Evolutionary conservation across 2,113 vertebrate genomes (phyloP).

Genomic region (Tiliqua scincoides): DNA sequence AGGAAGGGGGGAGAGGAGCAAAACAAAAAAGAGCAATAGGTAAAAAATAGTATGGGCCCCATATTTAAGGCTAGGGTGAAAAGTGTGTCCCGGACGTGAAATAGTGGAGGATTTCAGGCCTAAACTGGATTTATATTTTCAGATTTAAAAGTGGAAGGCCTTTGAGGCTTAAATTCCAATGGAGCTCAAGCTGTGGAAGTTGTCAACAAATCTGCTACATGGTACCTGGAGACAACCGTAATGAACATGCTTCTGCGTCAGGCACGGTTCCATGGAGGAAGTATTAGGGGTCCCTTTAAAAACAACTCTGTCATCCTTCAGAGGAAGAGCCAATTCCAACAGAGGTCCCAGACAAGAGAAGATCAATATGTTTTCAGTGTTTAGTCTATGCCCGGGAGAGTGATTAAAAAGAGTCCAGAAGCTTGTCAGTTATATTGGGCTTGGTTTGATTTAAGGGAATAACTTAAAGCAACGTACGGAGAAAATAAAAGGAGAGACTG

Average conservation of each 20-base stretch:
- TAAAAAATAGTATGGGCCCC: too few relatives aligned
- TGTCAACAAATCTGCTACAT: not conserved
- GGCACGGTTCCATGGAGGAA: constrained; percentile 8
- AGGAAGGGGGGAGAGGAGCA: too few relatives aligned
- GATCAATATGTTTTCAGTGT: constrained; percentile 29
- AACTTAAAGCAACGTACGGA: not conserved
- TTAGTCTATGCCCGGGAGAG: constrained; percentile 4
- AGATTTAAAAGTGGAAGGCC: not conserved
- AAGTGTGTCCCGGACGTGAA: too few relatives aligned
- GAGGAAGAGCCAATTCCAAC: constrained; percentile 25
- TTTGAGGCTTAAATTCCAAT: constrained; percentile 36
- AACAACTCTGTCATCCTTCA: constrained; percentile 13
- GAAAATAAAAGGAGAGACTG: not conserved
- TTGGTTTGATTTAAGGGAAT: constrained; percentile 46
- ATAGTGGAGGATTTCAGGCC: too few relatives aligned
- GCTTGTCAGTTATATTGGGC: not conserved
- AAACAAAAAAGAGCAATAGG: too few relatives aligned
- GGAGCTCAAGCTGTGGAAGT: not conserved
- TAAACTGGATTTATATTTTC: too few relatives aligned
- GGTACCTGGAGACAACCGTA: not conserved
- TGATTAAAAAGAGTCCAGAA: constrained; percentile 32
- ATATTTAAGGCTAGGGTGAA: too few relatives aligned
- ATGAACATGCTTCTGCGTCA: constrained; percentile 8
- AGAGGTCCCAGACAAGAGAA: constrained; percentile 9
- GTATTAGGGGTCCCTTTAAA: constrained; percentile 30